These are phyloP conservation scores for Sylvilagus bachmani DNA, from an alignment of 2,113 vertebrate genomes.

Conservation along the genomic window DNA sequence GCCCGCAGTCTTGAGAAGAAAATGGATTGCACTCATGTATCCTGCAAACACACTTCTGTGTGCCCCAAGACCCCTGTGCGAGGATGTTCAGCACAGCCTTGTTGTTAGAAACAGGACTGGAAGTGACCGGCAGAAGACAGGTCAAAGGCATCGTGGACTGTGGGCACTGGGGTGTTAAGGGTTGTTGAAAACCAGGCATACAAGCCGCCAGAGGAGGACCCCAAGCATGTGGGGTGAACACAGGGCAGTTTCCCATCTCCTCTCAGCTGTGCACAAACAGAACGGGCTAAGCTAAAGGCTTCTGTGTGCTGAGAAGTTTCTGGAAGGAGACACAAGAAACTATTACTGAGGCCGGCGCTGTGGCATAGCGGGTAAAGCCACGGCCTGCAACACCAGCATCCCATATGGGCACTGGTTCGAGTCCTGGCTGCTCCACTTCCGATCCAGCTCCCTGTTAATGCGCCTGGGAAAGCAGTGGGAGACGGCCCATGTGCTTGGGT, in stretches of 20 bases:
- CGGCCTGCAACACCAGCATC: no score
- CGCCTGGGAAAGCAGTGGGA: no score
- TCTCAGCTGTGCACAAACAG: neutral
- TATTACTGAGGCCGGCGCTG: neutral
- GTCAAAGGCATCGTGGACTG: neutral
- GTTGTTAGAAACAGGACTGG: neutral
- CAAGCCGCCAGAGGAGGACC: neutral
- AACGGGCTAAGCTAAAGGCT: neutral
- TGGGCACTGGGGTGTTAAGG: neutral
- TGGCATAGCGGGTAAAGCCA: no score
- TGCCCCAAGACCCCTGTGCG: neutral
- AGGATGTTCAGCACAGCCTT: neutral
- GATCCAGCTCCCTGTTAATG: no score
- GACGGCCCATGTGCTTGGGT: no score
- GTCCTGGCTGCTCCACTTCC: no score
- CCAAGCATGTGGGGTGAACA: fast-evolving
- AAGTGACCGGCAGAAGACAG: neutral
- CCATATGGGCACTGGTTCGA: no score
- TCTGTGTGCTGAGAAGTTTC: conserved; percentile 18
- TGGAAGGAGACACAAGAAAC: conserved; percentile 51
- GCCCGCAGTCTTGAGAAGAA: neutral
- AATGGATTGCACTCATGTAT: neutral
- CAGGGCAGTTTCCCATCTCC: neutral
- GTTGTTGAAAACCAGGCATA: neutral
- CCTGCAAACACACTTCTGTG: neutral